Percentiles rank a stretch among this genome's conserved stretches.
These are phyloP conservation scores for Spicauda simplicius DNA, from an alignment of 2,888 invertebrate genomes.

Conservation along the genomic window DNA sequence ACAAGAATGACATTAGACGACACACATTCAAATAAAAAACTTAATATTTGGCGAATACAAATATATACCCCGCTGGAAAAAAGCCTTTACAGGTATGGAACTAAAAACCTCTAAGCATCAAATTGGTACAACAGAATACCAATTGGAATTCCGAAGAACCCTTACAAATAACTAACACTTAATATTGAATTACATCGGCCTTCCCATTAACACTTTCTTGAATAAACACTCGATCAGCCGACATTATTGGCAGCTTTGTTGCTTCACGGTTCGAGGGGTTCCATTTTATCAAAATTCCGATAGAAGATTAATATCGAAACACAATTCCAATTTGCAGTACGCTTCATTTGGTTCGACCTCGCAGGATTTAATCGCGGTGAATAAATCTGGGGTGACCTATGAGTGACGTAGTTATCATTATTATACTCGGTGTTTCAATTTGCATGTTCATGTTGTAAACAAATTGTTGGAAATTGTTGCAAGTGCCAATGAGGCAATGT, in stretches of 20 bases:
- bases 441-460: background rate
- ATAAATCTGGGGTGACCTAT: slow-evolving; percentile 15
- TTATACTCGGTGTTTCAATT: background rate
- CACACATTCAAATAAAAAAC: no score
- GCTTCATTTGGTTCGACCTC: slow-evolving; percentile 28
- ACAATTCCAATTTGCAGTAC: slow-evolving; percentile 31
- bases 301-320: slow-evolving; percentile 34
- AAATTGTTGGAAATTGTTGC: no score
- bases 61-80: no score
- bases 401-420: slow-evolving; percentile 7
- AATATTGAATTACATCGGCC: no score
- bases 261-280: slow-evolving; percentile 11
- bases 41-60: no score
- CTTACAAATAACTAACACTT: no score
- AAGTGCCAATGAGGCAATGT: no score
- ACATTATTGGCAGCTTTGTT: slow-evolving; percentile 30
- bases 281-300: slow-evolving; percentile 29
- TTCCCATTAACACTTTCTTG: background rate
- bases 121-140: no score
- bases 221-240: slow-evolving; percentile 18
- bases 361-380: slow-evolving; percentile 20
- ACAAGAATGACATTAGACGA: no score
- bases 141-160: no score
- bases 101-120: no score
- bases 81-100: no score